phyloP scores from a whole-genome alignment of 2,113 vertebrate species.

The Pedetes capensis region DNA sequence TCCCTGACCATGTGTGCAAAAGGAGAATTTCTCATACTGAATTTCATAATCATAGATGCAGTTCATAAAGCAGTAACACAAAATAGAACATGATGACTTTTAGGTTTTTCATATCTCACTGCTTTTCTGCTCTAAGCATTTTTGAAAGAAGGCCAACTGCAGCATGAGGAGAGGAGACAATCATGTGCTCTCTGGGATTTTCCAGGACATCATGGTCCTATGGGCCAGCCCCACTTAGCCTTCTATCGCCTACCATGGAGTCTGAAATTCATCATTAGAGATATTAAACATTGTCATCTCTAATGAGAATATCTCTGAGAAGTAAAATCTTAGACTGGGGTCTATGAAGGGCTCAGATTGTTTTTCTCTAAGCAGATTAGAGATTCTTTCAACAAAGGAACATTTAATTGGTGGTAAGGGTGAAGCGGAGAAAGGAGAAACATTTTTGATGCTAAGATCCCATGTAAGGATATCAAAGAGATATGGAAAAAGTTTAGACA shows the following conservation, averaged over 20 bases:
- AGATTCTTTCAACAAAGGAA: neutral
- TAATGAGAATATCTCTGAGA: neutral
- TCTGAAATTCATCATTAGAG: neutral
- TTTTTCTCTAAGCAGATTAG: neutral
- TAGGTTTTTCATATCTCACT: neutral
- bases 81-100: neutral
- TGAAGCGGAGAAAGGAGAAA: neutral
- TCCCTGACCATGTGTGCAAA: neutral
- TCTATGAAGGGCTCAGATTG: neutral
- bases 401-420: neutral
- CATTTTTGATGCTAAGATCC: neutral
- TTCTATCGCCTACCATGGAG: neutral
- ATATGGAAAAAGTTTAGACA: neutral
- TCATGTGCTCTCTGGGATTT: neutral
- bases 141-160: conserved; percentile 21
- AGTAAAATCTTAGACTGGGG: neutral
- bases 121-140: conserved; percentile 1
- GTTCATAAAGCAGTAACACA: neutral
- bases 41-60: neutral
- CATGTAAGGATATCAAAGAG: neutral
- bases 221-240: neutral
- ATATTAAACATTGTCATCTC: neutral
- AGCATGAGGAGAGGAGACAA: neutral
- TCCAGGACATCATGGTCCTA: neutral
- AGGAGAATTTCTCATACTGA: neutral